Evolutionary conservation across 2,888 invertebrate genomes (phyloP).

Genomic region (Hydrotaea diabolus): DNA sequence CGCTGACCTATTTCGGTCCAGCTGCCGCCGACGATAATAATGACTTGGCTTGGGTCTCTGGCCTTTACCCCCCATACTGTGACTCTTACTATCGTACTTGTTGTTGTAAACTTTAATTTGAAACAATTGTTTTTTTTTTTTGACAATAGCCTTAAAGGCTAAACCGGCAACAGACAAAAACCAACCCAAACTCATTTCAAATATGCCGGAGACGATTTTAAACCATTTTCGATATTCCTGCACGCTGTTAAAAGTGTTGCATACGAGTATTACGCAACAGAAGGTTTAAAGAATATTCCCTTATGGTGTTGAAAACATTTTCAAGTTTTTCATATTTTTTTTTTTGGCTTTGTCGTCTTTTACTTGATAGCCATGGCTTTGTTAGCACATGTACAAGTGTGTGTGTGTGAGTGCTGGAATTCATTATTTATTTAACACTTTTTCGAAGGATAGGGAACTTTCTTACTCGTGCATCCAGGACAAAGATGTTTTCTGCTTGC

Average conservation of each 20-base stretch:
- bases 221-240: neutral
- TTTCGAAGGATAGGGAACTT: neutral
- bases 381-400: neutral
- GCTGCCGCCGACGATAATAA: too few relatives aligned
- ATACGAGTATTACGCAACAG: constrained; percentile 7
- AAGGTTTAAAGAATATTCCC: neutral
- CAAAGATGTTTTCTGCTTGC: neutral
- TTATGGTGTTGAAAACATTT: neutral
- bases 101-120: neutral
- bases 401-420: neutral
- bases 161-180: neutral
- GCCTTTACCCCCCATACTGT: too few relatives aligned
- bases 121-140: neutral
- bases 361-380: too few relatives aligned
- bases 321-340: neutral
- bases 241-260: neutral
- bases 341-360: neutral
- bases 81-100: too few relatives aligned
- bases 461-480: neutral
- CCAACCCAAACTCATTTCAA: neutral
- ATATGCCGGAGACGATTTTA: neutral
- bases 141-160: neutral
- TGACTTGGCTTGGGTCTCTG: too few relatives aligned
- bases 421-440: constrained; percentile 31
- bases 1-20: too few relatives aligned